Evolutionary conservation across 2,113 vertebrate genomes (phyloP).

Genomic region (Nymphicus hollandicus): DNA sequence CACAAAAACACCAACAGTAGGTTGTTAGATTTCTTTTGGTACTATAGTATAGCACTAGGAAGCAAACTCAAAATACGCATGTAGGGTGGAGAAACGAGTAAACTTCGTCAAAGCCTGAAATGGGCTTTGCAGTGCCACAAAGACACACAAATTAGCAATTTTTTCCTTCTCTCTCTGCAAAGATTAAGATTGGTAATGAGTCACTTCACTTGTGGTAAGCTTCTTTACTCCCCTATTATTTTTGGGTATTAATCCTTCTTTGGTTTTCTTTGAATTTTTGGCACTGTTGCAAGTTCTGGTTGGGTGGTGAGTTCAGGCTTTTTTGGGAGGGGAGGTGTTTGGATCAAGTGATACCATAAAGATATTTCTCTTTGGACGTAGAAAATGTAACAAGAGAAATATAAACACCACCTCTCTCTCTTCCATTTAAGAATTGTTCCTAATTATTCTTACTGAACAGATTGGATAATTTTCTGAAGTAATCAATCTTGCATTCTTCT

Average conservation of each 20-base stretch:
- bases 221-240: background rate
- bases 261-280: background rate
- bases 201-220: constrained; percentile 1
- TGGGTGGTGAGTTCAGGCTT: background rate
- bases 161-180: background rate
- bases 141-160: background rate
- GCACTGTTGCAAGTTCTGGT: background rate
- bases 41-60: background rate
- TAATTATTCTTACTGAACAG: background rate
- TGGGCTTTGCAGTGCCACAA: background rate
- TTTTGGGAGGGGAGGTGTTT: background rate
- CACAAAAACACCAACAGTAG: background rate
- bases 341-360: background rate
- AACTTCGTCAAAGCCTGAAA: background rate
- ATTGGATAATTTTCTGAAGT: background rate
- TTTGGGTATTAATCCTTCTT: background rate
- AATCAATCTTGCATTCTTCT: background rate
- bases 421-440: background rate
- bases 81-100: background rate
- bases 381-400: background rate
- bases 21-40: background rate
- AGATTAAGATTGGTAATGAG: background rate
- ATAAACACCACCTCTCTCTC: background rate
- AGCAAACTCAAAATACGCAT: background rate
- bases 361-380: background rate